phyloP scores from a whole-genome alignment of 2,888 invertebrate species.

The Autographa pulchrina region DNA sequence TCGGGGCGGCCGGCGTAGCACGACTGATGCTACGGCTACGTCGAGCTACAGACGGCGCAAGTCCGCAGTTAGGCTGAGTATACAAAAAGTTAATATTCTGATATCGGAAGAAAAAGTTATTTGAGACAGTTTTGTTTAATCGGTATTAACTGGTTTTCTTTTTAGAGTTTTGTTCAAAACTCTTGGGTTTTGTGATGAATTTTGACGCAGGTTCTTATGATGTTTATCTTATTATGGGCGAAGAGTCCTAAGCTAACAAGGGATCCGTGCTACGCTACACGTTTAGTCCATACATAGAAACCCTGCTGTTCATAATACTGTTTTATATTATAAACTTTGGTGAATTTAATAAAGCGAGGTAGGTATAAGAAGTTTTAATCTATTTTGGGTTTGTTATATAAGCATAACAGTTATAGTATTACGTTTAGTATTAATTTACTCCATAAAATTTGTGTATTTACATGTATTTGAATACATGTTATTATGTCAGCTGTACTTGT shows the following conservation, averaged over 20 bases:
- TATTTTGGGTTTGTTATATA: neutral
- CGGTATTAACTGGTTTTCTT: slow-evolving; percentile 16
- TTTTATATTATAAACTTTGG: slow-evolving; percentile 41
- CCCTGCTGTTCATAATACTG: slow-evolving; percentile 32
- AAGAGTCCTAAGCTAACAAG: slow-evolving; percentile 58
- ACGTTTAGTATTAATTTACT: slow-evolving; percentile 6
- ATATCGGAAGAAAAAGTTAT: slow-evolving; percentile 48
- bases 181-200: slow-evolving; percentile 37
- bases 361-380: slow-evolving; percentile 7
- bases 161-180: neutral
- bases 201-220: slow-evolving; percentile 40
- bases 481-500: neutral
- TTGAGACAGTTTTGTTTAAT: slow-evolving; percentile 19
- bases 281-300: slow-evolving; percentile 41
- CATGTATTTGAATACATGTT: neutral
- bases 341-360: slow-evolving; percentile 39
- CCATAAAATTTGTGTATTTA: neutral
- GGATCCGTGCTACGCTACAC: slow-evolving; percentile 43
- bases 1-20: slow-evolving; percentile 75
- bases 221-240: slow-evolving; percentile 35
- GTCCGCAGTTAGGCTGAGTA: slow-evolving; percentile 65
- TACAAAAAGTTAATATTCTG: slow-evolving; percentile 54
- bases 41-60: slow-evolving; percentile 76
- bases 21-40: slow-evolving; percentile 76
- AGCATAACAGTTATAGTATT: neutral